A percentile compares a stretch with the other conserved stretches of the same genome.
These are phyloP conservation scores for Meriones unguiculatus DNA, from an alignment of 2,113 vertebrate genomes.

Conservation along the genomic window DNA sequence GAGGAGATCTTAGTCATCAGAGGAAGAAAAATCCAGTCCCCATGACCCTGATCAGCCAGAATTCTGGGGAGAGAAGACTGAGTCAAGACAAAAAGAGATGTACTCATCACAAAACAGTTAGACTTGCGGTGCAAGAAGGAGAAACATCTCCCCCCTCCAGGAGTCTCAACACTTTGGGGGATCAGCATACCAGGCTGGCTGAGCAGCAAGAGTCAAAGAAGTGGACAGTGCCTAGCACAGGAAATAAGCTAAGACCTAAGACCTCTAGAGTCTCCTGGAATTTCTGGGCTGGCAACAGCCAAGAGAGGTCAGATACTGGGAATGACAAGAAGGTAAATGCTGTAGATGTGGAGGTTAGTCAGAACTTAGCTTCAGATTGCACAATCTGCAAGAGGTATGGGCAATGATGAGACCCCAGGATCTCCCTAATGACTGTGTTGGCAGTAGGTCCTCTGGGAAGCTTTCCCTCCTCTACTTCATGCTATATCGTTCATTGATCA, in stretches of 20 bases:
- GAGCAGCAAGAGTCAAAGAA: not conserved
- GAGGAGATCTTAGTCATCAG: not conserved
- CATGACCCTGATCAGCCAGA: not conserved
- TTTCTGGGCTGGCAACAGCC: fast-evolving
- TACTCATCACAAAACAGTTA: not conserved
- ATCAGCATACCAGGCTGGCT: not conserved
- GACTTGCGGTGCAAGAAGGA: fast-evolving
- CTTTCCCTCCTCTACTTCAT: not conserved
- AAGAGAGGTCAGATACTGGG: not conserved
- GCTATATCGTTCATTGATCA: not conserved
- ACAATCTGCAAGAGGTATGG: not conserved
- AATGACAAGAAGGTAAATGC: fast-evolving
- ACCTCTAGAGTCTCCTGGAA: too few relatives aligned
- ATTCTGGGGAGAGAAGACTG: not conserved
- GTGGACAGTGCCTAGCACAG: not conserved
- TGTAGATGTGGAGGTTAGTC: fast-evolving
- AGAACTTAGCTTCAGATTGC: not conserved
- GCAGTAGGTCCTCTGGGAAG: not conserved
- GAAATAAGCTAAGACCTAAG: too few relatives aligned
- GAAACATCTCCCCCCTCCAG: fast-evolving
- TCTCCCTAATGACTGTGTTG: fast-evolving
- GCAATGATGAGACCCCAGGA: fast-evolving
- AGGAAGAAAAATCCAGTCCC: not conserved
- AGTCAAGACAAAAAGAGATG: not conserved
- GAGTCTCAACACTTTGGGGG: too few relatives aligned